These are phyloP conservation scores for Rallus limicola DNA, from an alignment of 2,113 vertebrate genomes.

Conservation along the genomic window DNA sequence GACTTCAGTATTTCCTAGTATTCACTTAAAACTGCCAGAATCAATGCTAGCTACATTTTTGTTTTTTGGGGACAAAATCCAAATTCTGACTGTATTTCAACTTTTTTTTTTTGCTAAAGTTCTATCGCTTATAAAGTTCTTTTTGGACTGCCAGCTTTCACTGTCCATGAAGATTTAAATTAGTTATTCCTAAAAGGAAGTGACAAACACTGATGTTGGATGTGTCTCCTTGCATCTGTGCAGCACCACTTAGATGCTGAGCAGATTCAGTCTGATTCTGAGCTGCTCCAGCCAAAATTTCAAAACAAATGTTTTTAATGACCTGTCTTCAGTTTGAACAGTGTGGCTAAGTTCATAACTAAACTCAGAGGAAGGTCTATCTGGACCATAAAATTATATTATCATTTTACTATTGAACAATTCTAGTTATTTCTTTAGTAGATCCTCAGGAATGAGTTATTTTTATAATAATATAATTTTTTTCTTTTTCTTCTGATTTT, in stretches of 20 bases:
- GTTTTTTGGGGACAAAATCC: background rate
- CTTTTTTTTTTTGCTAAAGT: constrained; percentile 10
- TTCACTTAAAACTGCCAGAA: background rate
- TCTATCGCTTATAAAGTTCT: background rate
- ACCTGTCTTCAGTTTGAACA: constrained; percentile 20
- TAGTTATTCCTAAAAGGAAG: constrained; percentile 26
- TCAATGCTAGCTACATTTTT: background rate
- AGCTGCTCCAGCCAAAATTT: background rate
- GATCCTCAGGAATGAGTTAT: background rate
- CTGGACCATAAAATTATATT: background rate
- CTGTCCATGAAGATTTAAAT: constrained; percentile 30
- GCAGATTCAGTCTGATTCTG: background rate
- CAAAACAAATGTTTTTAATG: background rate
- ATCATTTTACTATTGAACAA: background rate
- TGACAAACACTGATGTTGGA: background rate
- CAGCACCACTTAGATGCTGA: background rate
- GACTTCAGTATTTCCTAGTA: background rate
- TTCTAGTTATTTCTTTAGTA: background rate
- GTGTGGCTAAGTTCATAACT: background rate
- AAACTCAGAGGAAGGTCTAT: background rate
- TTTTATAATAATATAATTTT: background rate
- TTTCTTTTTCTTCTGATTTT: background rate
- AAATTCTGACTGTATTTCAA: background rate
- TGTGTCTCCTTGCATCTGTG: background rate
- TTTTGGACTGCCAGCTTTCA: background rate